Evolutionary conservation across 2,797 vertebrate genomes (phyloP).

Genomic region (Acanthornis magna): DNA sequence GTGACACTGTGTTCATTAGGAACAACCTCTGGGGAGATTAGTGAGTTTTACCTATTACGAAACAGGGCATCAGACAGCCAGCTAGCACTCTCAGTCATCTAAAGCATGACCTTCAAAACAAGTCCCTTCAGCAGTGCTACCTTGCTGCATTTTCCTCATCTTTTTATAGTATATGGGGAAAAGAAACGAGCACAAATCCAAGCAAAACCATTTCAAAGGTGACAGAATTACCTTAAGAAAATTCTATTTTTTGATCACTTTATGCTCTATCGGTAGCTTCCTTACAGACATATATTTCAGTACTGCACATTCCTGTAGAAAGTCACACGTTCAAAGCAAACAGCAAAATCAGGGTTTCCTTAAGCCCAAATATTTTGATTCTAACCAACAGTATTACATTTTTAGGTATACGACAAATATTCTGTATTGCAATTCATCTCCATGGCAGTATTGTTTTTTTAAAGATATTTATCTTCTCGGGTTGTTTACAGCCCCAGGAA

Average conservation of each 20-base stretch:
- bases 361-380: not conserved
- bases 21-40: not conserved
- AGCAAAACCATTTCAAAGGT: not conserved
- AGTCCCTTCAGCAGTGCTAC: not conserved
- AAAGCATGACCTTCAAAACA: constrained; percentile 29
- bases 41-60: not conserved
- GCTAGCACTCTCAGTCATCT: not conserved
- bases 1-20: not conserved
- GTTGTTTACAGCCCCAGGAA: accelerated
- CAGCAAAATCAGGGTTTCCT: not conserved
- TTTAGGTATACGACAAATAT: not conserved
- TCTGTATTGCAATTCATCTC: not conserved
- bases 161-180: not conserved
- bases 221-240: not conserved
- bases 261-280: not conserved
- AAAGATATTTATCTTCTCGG: not conserved
- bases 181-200: not conserved
- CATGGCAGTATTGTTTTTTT: not conserved
- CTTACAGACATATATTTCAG: not conserved
- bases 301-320: not conserved
- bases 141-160: not conserved
- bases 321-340: not conserved
- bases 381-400: not conserved
- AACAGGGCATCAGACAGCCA: not conserved
- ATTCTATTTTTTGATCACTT: not conserved